Evolutionary conservation across 2,113 vertebrate genomes (phyloP).

Genomic region (Hypocryptadius cinnamomeus): DNA sequence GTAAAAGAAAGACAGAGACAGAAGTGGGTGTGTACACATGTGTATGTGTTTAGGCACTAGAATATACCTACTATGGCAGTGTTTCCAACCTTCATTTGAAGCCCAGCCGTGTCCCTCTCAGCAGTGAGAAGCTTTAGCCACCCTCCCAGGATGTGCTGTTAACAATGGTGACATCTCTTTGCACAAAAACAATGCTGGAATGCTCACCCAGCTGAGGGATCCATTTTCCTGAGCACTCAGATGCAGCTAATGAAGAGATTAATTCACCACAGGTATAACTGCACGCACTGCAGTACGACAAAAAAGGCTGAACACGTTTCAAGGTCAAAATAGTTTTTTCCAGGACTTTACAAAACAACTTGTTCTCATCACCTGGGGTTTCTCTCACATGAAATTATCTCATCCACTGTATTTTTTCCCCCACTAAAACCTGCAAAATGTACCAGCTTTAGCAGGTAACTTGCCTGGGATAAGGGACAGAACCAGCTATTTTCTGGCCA

Average conservation of each 20-base stretch:
- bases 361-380: not conserved
- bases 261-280: not conserved
- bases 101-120: not conserved
- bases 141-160: not conserved
- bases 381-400: not conserved
- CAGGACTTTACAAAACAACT: not conserved
- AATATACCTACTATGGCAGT: not conserved
- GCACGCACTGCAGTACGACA: not conserved
- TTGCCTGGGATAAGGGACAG: not conserved
- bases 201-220: not conserved
- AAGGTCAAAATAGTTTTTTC: not conserved
- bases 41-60: not conserved
- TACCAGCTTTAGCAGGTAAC: not conserved
- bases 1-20: not conserved
- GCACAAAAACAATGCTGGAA: not conserved
- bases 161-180: not conserved
- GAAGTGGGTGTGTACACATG: fast-evolving
- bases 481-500: not conserved
- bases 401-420: fast-evolving
- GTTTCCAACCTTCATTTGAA: not conserved
- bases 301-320: not conserved
- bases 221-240: not conserved
- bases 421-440: not conserved
- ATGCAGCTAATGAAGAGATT: not conserved
- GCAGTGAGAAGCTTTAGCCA: not conserved